Conservation (phyloP, 2,113 vertebrate genomes). For the Nycticorax nycticorax region DNA sequence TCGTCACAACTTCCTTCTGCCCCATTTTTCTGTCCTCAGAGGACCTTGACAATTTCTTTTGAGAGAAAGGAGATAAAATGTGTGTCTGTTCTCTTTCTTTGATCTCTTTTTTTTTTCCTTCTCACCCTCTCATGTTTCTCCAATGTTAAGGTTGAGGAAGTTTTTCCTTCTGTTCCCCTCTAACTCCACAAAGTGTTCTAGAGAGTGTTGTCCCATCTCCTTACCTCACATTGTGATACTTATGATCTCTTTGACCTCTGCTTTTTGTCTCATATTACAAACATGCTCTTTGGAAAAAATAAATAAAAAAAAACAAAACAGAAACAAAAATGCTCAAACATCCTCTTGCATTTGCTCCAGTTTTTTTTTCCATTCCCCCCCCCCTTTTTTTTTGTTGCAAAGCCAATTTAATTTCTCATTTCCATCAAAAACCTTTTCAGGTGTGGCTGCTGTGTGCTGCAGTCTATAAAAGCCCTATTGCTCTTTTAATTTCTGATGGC, state of each 20-base stretch:
- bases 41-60: background rate
- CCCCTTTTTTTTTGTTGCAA: background rate
- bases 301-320: background rate
- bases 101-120: background rate
- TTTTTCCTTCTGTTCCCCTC: background rate
- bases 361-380: background rate
- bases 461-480: background rate
- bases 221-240: background rate
- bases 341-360: background rate
- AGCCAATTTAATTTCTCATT: conserved; percentile 3
- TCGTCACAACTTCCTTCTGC: background rate
- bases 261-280: background rate
- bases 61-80: background rate
- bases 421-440: background rate
- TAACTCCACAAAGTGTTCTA: background rate
- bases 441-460: background rate
- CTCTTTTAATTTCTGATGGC: background rate
- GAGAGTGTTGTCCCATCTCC: background rate
- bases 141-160: background rate
- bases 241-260: background rate
- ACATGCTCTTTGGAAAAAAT: background rate
- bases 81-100: background rate
- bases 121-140: background rate
- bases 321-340: background rate
- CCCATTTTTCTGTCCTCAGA: background rate